These are phyloP conservation scores for Ceyx melanurus DNA, from an alignment of 2,113 vertebrate species.

Conservation along the genomic window DNA sequence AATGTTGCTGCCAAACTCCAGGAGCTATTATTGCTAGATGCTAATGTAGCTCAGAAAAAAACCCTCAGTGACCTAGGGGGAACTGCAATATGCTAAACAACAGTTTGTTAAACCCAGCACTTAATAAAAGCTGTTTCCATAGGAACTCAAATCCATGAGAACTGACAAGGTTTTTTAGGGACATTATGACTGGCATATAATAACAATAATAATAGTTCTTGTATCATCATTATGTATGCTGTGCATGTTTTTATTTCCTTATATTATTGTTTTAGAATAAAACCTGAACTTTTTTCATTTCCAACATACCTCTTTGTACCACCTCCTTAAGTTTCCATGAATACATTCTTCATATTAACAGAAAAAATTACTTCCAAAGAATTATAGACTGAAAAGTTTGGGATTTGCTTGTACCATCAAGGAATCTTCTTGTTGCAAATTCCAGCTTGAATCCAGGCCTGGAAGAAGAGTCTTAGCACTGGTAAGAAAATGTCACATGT, in stretches of 20 bases:
- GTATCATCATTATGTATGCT: background rate
- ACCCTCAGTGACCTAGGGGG: background rate
- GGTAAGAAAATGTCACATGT: background rate
- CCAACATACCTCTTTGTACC: background rate
- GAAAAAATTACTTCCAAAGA: background rate
- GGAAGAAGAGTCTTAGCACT: background rate
- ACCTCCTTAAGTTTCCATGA: background rate
- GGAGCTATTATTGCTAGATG: background rate
- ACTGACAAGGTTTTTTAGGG: slow-evolving; percentile 25
- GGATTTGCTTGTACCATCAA: background rate
- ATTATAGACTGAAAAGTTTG: background rate
- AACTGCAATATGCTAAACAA: slow-evolving; percentile 4
- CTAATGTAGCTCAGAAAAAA: background rate
- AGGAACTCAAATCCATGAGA: slow-evolving; percentile 26
- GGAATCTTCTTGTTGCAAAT: background rate
- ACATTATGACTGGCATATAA: slow-evolving; percentile 3
- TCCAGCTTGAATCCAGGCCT: background rate
- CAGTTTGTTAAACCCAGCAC: background rate
- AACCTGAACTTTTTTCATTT: background rate
- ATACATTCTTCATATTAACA: background rate
- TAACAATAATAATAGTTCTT: slow-evolving; percentile 10
- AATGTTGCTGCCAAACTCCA: background rate
- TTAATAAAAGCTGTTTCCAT: background rate
- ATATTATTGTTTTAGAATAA: background rate
- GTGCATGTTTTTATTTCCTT: slow-evolving; percentile 13